Percentiles rank a stretch among this genome's conserved stretches.
Evolutionary conservation across 2,113 vertebrate species (phyloP).

Genomic region (Sapayoa aenigma): DNA sequence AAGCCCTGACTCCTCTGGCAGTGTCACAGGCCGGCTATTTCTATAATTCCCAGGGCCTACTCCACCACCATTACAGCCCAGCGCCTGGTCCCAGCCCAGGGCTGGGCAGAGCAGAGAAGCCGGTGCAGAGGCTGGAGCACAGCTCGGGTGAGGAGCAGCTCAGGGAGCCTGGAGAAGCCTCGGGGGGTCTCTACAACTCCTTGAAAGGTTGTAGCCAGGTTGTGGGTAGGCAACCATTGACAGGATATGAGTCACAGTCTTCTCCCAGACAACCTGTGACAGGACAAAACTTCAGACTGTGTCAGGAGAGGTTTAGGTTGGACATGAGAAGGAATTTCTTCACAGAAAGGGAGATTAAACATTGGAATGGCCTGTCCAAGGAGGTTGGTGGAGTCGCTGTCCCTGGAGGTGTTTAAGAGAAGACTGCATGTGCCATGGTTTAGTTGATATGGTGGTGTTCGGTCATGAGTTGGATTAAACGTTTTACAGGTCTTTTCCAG

Average conservation of each 20-base stretch:
- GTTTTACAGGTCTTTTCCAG: neutral
- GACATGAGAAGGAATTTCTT: neutral
- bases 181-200: neutral
- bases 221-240: too few species aligned
- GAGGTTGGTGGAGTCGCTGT: neutral
- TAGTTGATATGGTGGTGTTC: neutral
- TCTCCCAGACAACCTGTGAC: neutral
- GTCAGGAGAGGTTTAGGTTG: neutral
- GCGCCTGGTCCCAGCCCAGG: accelerated
- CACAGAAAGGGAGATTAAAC: neutral
- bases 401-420: neutral
- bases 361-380: neutral
- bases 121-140: neutral
- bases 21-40: neutral
- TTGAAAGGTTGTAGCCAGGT: neutral
- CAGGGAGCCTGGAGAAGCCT: neutral
- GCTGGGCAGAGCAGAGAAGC: neutral
- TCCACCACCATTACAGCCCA: accelerated
- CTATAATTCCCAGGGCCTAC: neutral
- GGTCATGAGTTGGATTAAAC: neutral
- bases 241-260: neutral
- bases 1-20: accelerated
- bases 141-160: neutral
- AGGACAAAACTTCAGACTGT: neutral
- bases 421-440: neutral